These are phyloP conservation scores for Ptychobarbus kaznakovi DNA, from an alignment of 2,797 vertebrate species.

Conservation along the genomic window DNA sequence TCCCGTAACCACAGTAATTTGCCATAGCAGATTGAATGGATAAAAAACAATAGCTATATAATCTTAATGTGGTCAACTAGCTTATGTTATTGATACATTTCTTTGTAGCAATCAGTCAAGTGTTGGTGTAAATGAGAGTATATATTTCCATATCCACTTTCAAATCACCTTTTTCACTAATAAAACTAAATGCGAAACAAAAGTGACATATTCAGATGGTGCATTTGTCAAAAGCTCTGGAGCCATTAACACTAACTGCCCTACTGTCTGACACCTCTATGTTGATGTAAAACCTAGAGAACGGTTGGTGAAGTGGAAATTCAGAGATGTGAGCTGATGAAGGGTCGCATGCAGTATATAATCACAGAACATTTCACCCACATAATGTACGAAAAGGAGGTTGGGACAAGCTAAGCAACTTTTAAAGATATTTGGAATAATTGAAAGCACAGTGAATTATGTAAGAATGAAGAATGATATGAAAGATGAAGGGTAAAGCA, in stretches of 20 bases:
- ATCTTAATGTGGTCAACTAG: not conserved
- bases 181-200: constrained; percentile 8
- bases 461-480: constrained; percentile 28
- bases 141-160: not conserved
- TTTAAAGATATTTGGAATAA: constrained; percentile 55
- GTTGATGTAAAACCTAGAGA: constrained; percentile 22
- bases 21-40: constrained; percentile 14
- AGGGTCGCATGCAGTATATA: not conserved
- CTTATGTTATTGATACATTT: not conserved
- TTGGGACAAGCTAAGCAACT: constrained; percentile 18
- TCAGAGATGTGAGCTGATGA: not conserved
- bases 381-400: constrained; percentile 39
- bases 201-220: not conserved
- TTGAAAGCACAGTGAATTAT: constrained; percentile 52
- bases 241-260: not conserved
- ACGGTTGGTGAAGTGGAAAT: not conserved
- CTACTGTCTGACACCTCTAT: constrained; percentile 25
- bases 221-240: not conserved
- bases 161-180: not conserved
- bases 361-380: constrained; percentile 31
- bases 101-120: not conserved
- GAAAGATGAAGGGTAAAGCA: constrained; percentile 32
- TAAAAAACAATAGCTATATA: not conserved
- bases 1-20: constrained; percentile 25
- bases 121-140: not conserved